Percentiles rank a stretch among this genome's conserved stretches.
Evolutionary conservation across 2,797 vertebrate genomes (phyloP).

Genomic region (Glyptemys insculpta): DNA sequence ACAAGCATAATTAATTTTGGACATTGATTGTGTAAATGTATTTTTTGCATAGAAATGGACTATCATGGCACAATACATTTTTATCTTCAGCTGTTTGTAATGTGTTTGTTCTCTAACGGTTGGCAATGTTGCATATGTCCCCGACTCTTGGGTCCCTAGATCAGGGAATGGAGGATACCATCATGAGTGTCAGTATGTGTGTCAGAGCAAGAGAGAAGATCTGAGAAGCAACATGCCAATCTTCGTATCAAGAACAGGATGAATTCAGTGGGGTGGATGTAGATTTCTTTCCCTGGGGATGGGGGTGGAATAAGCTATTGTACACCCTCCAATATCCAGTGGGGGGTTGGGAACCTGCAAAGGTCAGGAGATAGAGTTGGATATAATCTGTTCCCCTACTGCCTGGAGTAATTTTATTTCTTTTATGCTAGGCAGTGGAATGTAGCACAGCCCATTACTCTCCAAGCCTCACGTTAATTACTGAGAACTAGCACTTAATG

Average conservation of each 20-base stretch:
- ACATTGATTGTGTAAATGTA: slow-evolving; percentile 68
- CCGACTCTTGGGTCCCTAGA: not conserved
- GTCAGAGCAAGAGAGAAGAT: not conserved
- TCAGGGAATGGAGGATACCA: not conserved
- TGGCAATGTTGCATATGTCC: slow-evolving; percentile 20
- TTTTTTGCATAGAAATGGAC: slow-evolving; percentile 74
- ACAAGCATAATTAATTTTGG: slow-evolving; percentile 74
- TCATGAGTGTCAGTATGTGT: not conserved
- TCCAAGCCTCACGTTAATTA: slow-evolving; percentile 64
- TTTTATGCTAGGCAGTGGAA: not conserved
- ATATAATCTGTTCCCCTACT: slow-evolving; percentile 17
- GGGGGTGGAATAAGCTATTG: not conserved
- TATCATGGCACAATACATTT: slow-evolving; percentile 71
- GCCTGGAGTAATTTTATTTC: not conserved
- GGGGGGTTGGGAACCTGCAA: not conserved
- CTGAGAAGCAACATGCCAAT: slow-evolving; percentile 8
- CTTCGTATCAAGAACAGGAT: not conserved
- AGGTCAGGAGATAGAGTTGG: slow-evolving; percentile 3
- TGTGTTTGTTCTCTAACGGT: slow-evolving; percentile 79
- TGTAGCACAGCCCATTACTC: slow-evolving; percentile 51
- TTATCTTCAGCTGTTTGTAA: slow-evolving; percentile 43
- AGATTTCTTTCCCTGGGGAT: not conserved
- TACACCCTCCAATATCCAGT: not conserved
- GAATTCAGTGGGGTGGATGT: not conserved
- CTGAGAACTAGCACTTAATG: slow-evolving; percentile 62